Evolutionary conservation across 2,113 vertebrate genomes (phyloP), one percentile per base, ranked within the genome.

Genomic region (Artemisiospiza belli): DNA sequence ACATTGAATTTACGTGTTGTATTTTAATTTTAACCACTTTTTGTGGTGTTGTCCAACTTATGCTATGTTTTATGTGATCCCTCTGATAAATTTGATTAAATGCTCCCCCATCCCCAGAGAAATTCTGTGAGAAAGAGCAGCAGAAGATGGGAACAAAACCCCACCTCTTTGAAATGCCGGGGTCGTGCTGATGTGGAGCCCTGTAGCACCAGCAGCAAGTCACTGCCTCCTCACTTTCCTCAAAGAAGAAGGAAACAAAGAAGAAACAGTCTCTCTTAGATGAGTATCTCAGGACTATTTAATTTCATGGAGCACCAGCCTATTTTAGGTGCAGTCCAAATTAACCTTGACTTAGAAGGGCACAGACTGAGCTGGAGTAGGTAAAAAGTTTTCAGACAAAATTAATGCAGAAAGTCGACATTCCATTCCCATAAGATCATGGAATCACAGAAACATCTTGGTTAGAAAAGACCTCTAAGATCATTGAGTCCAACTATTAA

Each of bases 41-140:
- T 55, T 80, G 98, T 58, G 96, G 98, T 43, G 84, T 89, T 61
- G 97, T 98, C 83, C 85, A 97, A 10, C 67, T 98, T 61, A 87
- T 21, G 16, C 78, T 98, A 30, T 98, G 98, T 90, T 99, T 98
- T 78, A 92, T 91, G 0, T 98, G 98, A 98, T 98, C 97, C 1
- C 96, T 98, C 79, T 97, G 98, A 98, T 94, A 99, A 98, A 91
- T 98, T 98, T 85, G 57, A 37, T 49, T 66, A 41, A 37, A 25
- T 25, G 4, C 17, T 75, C 52, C 9, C 16, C 23, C 11, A 72
- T 73, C 4, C 11, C 10, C 30, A 59, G 27, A 78, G 61, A 67
- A 91, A 58, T 33, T 55, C 31, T 46, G 7, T 59, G 47, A 73
- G n/a, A 76, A 87, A 75, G 12, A 83, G 7, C 15, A 63, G 31